These are phyloP conservation scores for Ophraella communa DNA, from an alignment of 2,888 invertebrate genomes.

Conservation along the genomic window DNA sequence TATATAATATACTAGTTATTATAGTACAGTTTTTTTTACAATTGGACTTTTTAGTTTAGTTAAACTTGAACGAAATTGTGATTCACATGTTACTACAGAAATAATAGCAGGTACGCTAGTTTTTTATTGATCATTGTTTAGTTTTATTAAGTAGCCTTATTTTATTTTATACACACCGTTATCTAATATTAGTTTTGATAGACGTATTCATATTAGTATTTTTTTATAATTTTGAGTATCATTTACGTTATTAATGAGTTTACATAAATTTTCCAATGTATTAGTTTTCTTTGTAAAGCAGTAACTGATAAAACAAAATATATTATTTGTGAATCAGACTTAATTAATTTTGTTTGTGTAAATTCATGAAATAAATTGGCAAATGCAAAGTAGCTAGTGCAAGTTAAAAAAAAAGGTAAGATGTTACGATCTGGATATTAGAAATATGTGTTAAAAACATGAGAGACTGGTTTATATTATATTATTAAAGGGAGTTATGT, in stretches of 20 bases:
- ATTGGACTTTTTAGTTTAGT: background rate
- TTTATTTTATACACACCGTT: background rate
- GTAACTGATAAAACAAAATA: no score
- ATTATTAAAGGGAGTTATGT: slow-evolving; percentile 26
- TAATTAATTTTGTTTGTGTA: no score
- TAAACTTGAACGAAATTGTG: background rate
- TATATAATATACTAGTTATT: no score
- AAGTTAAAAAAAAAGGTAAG: background rate
- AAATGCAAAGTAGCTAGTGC: background rate
- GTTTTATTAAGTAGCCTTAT: background rate
- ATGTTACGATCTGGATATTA: background rate
- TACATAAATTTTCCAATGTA: background rate
- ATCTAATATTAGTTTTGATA: background rate
- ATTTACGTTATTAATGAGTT: background rate
- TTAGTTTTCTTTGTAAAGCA: no score
- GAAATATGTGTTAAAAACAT: slow-evolving; percentile 7
- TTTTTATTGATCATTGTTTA: background rate
- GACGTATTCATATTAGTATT: background rate
- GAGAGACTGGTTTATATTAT: slow-evolving; percentile 34
- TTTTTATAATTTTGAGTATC: background rate
- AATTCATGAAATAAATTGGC: background rate
- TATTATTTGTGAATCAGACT: no score
- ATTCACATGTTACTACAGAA: no score
- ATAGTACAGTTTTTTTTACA: no score
- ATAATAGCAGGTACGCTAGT: no score